Percentiles rank a stretch among this genome's conserved stretches.
phyloP scores from a whole-genome alignment of 2,113 vertebrate genomes.

The Cnemophilus loriae region DNA sequence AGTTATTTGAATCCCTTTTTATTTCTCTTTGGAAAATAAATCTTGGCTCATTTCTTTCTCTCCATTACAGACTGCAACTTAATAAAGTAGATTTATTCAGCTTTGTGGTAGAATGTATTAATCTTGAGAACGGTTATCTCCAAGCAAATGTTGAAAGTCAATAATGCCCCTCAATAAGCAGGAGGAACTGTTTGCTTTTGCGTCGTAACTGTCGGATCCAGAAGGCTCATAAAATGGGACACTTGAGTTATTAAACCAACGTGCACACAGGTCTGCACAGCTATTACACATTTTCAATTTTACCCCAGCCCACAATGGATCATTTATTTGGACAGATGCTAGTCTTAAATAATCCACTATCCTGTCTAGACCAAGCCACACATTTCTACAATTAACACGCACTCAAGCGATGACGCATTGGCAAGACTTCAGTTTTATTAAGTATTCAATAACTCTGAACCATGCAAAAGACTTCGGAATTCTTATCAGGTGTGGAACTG shows the following conservation, averaged over 20 bases:
- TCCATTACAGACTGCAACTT: background rate
- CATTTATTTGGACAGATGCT: background rate
- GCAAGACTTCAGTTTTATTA: background rate
- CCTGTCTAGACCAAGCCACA: background rate
- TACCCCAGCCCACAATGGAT: background rate
- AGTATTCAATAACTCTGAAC: background rate
- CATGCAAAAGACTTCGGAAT: background rate
- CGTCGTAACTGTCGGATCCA: background rate
- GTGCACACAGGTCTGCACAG: background rate
- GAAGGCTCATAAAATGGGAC: background rate
- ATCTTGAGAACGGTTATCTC: background rate
- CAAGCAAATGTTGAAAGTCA: background rate
- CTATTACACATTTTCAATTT: background rate
- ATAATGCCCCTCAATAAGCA: background rate
- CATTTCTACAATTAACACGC: background rate
- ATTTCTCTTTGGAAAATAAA: background rate
- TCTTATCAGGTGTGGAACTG: background rate
- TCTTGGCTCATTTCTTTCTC: background rate
- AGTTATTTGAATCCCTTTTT: background rate
- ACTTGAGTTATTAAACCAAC: background rate
- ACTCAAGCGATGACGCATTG: background rate
- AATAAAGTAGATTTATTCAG: background rate
- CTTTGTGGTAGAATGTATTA: background rate
- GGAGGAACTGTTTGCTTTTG: background rate
- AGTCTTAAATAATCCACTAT: background rate